Conservation (phyloP, 2,888 invertebrate species). For the Mimas tiliae region DNA sequence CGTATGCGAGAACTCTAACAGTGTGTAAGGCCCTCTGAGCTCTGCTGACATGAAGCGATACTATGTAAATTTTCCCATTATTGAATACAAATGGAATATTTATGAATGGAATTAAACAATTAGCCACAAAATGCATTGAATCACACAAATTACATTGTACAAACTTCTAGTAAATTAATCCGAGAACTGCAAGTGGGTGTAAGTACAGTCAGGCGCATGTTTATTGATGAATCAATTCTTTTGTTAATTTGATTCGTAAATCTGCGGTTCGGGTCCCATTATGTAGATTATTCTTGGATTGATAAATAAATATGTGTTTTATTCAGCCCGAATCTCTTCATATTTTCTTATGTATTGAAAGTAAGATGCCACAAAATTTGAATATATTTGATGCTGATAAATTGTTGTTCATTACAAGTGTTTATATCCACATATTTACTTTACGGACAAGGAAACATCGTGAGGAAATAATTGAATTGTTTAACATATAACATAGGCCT, state of each 20-base stretch:
- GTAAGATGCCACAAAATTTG: too few relatives aligned
- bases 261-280: neutral
- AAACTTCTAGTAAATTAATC: conserved; percentile 23
- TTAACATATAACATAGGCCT: too few relatives aligned
- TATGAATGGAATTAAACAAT: conserved; percentile 22
- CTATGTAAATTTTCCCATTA: neutral
- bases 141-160: conserved; percentile 7
- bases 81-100: conserved; percentile 18
- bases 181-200: conserved; percentile 12
- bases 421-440: too few relatives aligned
- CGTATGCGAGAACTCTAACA: too few relatives aligned
- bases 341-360: too few relatives aligned
- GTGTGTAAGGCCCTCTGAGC: too few relatives aligned
- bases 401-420: too few relatives aligned
- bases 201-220: conserved; percentile 7
- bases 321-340: too few relatives aligned
- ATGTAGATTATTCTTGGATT: neutral
- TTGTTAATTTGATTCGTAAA: neutral
- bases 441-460: too few relatives aligned
- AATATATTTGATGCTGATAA: too few relatives aligned
- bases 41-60: too few relatives aligned
- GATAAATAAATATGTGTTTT: neutral
- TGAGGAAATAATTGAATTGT: too few relatives aligned
- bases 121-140: conserved; percentile 22
- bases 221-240: neutral